Evolutionary conservation across 2,797 vertebrate genomes (phyloP).

Genomic region (Notolepis coatsorum): DNA sequence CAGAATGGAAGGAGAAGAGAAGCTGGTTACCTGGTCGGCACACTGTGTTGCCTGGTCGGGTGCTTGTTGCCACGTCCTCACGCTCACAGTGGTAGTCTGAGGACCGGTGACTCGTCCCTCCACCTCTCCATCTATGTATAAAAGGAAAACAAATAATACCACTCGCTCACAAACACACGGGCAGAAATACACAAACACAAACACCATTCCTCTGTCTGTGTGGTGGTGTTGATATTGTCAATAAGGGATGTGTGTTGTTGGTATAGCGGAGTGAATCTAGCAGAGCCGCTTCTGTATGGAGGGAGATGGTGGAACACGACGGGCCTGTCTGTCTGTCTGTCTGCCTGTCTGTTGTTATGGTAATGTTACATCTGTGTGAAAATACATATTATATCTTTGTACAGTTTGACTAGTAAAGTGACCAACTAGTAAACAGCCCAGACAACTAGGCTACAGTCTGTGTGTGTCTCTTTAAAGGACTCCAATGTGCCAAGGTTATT

Average conservation of each 20-base stretch:
- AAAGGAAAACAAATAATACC: constrained; percentile 64
- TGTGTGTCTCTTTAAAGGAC: no score
- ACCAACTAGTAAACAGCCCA: no score
- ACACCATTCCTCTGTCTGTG: constrained; percentile 14
- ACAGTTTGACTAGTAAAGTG: no score
- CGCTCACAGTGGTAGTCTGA: constrained; percentile 15
- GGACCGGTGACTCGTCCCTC: constrained; percentile 44
- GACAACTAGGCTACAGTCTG: no score
- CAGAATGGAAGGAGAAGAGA: neutral
- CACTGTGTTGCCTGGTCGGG: constrained; percentile 35
- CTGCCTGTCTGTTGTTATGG: no score
- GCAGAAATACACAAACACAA: constrained; percentile 11
- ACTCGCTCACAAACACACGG: constrained; percentile 18
- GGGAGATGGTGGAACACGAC: constrained; percentile 37
- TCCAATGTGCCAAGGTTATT: no score
- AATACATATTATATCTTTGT: no score
- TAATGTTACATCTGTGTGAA: no score
- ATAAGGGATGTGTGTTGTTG: constrained; percentile 55
- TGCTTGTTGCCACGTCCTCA: constrained; percentile 43
- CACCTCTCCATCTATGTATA: constrained; percentile 58
- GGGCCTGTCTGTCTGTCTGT: constrained; percentile 50
- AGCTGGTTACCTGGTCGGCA: constrained; percentile 60
- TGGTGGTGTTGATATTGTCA: constrained; percentile 72
- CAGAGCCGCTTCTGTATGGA: constrained; percentile 45
- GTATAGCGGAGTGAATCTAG: constrained; percentile 39